Percentiles rank a stretch among this genome's conserved stretches.
Conservation (phyloP, 1,140 invertebrate genomes). For the Battus philenor region DNA sequence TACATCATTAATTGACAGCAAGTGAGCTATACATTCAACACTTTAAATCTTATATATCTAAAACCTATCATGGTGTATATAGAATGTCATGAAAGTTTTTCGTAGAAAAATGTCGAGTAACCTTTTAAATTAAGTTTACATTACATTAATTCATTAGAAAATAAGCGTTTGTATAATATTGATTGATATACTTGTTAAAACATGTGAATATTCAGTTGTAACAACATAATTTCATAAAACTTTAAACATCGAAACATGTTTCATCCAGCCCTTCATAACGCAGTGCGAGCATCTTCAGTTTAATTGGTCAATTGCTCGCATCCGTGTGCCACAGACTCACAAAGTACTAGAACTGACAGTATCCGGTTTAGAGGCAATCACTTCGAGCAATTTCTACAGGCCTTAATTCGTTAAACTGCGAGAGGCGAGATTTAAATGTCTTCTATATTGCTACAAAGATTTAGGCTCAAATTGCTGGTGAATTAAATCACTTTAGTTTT, state of each 20-base stretch:
- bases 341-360: conserved; percentile 33
- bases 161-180: too few species aligned
- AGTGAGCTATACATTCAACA: too few species aligned
- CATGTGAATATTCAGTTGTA: too few species aligned
- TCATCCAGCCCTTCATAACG: conserved; percentile 1
- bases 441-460: neutral
- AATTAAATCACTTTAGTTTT: neutral
- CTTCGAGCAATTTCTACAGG: conserved; percentile 24
- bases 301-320: conserved; percentile 61
- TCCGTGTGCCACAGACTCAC: conserved; percentile 44
- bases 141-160: too few species aligned
- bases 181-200: too few species aligned
- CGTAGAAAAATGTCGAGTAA: too few species aligned
- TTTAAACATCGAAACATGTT: neutral
- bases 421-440: conserved; percentile 36
- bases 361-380: conserved; percentile 28
- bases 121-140: too few species aligned
- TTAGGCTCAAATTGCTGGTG: neutral
- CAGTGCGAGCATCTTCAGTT: conserved; percentile 6
- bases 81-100: too few species aligned
- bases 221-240: conserved; percentile 1
- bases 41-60: too few species aligned
- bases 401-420: conserved; percentile 38
- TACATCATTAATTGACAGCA: too few species aligned
- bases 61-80: too few species aligned